Evolutionary conservation across 2,888 invertebrate species (phyloP), one percentile per base, ranked within the genome.

Genomic region (Polydrusus cervinus): DNA sequence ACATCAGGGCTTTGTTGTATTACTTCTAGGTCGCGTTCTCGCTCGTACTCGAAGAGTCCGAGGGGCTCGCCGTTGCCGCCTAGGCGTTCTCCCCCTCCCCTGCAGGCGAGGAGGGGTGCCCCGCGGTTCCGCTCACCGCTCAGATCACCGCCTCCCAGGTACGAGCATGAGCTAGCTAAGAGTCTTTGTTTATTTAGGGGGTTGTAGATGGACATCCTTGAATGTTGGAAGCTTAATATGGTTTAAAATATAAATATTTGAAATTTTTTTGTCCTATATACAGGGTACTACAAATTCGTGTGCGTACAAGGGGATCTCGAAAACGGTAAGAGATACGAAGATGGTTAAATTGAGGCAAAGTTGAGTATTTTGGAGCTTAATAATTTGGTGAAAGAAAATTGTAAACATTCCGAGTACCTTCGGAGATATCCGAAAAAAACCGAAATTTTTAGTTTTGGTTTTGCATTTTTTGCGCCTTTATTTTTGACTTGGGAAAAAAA

Each of bases 1-100:
- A 43, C 25, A 61, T 40, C 34, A 69, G 60, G 69, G 68, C 60
- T 70, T 51, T 75, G 57, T 72, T 72, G 72, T 77, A 72, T 75
- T 64, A 77, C 72, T 86, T 86, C 38, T 87, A 92, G 92, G 85
- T 92, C 92, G 79, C 90, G 93, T 77, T 92, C 93, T 16, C 87
- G 90, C 78, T 92, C 93, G 34, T 89, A 89, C 75, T 90, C 90
- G 78, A 89, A 91, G 86, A 87, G 91, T 86, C 81, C 90, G 83
- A 82, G 85, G 87, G 85, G 87, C 68, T 87, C 89, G 68, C 85
- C 87, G 69, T 86, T 86, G 68, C 85, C 85, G 25, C 84, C 65
- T 40, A 11, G 86, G 80, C 83, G 84, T 45, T 84, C 85, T 57
- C 84, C 85, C 77, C 82, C 78, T 67, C 80, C 78, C 67, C 77